A percentile compares a stretch with the other conserved stretches of the same genome.
These are phyloP conservation scores for Choristoneura fumiferana DNA, from an alignment of 1,140 invertebrate genomes.

Conservation along the genomic window DNA sequence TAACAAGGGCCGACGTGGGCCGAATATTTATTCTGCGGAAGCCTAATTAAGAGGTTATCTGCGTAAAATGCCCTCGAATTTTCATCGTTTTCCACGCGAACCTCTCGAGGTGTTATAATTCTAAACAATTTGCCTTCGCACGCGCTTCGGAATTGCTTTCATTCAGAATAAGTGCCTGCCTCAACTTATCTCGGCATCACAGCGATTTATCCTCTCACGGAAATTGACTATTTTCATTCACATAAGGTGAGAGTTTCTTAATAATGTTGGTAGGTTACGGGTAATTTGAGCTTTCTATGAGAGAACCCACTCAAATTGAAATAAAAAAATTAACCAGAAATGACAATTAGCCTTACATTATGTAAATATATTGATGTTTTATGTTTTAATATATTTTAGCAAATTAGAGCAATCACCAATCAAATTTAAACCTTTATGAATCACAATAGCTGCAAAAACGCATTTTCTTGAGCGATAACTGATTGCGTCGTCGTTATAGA, in stretches of 20 bases:
- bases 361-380: too few relatives aligned
- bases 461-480: too few relatives aligned
- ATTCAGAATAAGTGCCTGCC: conserved; percentile 20
- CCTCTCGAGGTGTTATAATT: conserved; percentile 16
- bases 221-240: conserved; percentile 23
- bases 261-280: neutral
- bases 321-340: too few relatives aligned
- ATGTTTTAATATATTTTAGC: too few relatives aligned
- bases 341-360: too few relatives aligned
- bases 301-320: too few relatives aligned
- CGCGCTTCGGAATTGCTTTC: conserved; percentile 22
- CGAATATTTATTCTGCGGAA: conserved; percentile 9
- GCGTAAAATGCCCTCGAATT: conserved; percentile 14
- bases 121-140: conserved; percentile 22
- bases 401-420: too few relatives aligned
- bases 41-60: conserved; percentile 19
- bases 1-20: neutral
- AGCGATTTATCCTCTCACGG: conserved; percentile 20
- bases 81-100: conserved; percentile 18
- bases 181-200: conserved; percentile 23
- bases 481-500: too few relatives aligned
- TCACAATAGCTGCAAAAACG: too few relatives aligned
- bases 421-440: too few relatives aligned
- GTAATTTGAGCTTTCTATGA: too few relatives aligned
- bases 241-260: conserved; percentile 2